A percentile compares a stretch with the other conserved stretches of the same genome.
phyloP scores from a whole-genome alignment of 1,140 invertebrate species.

The Nomia melanderi region DNA sequence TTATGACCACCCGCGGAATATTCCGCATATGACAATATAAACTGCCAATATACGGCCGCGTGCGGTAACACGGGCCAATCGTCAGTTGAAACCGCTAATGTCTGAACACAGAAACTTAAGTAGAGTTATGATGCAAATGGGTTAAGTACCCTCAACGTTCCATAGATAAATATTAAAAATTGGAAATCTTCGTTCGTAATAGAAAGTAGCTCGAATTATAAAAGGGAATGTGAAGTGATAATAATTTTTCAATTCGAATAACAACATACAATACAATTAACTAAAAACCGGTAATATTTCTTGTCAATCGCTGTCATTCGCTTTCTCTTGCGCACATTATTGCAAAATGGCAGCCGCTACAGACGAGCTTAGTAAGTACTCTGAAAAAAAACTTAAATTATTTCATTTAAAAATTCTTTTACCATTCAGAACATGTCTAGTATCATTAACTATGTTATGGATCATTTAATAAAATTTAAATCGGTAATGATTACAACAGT shows the following conservation, averaged over 20 bases:
- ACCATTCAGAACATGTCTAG: neutral
- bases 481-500: conserved; percentile 1
- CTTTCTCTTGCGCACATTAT: conserved; percentile 57
- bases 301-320: conserved; percentile 38
- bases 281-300: conserved; percentile 31
- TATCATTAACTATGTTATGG: neutral
- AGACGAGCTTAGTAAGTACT: conserved; percentile 81
- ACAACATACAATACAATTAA: neutral
- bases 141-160: neutral
- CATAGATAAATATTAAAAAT: neutral
- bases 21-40: too few species aligned
- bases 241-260: neutral
- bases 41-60: too few species aligned
- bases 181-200: neutral
- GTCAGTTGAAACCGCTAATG: too few species aligned
- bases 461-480: neutral
- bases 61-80: too few species aligned
- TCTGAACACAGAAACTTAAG: too few species aligned
- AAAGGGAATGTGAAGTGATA: neutral
- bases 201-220: neutral
- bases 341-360: conserved; percentile 81
- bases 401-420: conserved; percentile 5
- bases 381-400: conserved; percentile 48
- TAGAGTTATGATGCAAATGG: too few species aligned
- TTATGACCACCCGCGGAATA: too few species aligned